Evolutionary conservation across 2,888 invertebrate genomes (phyloP), one percentile per base, ranked within the genome.

Genomic region (Andrena dorsata): DNA sequence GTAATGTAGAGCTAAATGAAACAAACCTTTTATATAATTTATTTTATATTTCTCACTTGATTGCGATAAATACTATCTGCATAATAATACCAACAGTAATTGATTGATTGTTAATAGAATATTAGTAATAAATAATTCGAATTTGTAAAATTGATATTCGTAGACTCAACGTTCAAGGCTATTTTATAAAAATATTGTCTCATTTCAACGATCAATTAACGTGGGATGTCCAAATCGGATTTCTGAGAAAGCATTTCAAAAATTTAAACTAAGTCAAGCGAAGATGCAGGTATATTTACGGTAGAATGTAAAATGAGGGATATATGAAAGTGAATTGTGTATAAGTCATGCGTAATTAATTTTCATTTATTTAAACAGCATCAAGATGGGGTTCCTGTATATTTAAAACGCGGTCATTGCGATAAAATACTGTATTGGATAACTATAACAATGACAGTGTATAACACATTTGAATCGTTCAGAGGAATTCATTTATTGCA

Each of bases 181-280:
- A 13, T 56, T 78, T 13, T 30, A 23, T 73, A 41, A 76, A 30
- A 69, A 58, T 23, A 28, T 66, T 53, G 7, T n/a, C 16, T 28
- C 56, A 10, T 64, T 32, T 23, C 64, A 32, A 63, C 80, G 61
- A 76, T 70, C 28, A 20, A 68, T 85, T 47, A 35, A 23, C 13
- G 65, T 49, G 28, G 64, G 65, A 6, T 51, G 23, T n/a, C n/a
- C 64, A 20, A n/a, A 47, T 30, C 49, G 60, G 10, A 61, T 64
- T 6, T 53, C 61, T 1, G 65, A 81, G 1, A 77, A 76, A 66
- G 16, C 8, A 2, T 80, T 76, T 49, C 75, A 88, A 51, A 89
- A 89, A 66, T 61, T 91, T 5, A 91, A 91, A 86, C 80, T 85
- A 5, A 88, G 87, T 60, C 92, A 92, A 81, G 89, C 87, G 28